These are phyloP conservation scores for Drosophila kurseongensis DNA, from an alignment of 1,140 invertebrate genomes.

Conservation along the genomic window DNA sequence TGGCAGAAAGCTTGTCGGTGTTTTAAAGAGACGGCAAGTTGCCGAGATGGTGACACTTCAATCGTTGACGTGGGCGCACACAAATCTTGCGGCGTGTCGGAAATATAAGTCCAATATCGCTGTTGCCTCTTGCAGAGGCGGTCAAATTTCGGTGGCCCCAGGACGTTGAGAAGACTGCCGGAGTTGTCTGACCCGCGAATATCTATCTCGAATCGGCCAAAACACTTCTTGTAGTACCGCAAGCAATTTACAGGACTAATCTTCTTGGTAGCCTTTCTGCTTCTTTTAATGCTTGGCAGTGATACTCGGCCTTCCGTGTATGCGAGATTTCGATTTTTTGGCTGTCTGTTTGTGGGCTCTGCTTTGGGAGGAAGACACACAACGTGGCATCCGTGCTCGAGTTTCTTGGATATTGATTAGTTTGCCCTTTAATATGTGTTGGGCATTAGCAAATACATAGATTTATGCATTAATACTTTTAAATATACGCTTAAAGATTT, in stretches of 20 bases:
- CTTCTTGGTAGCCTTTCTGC: conserved; percentile 23
- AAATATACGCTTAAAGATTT: conserved; percentile 73
- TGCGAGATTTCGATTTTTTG: conserved; percentile 67
- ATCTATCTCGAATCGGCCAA: conserved; percentile 49
- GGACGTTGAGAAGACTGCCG: no score
- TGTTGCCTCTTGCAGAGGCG: conserved; percentile 4
- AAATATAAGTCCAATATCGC: background rate
- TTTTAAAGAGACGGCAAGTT: conserved; percentile 34
- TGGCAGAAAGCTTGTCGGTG: conserved; percentile 13
- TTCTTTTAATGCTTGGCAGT: conserved; percentile 37
- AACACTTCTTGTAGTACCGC: conserved; percentile 13
- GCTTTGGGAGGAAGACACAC: conserved; percentile 9
- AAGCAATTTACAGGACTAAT: conserved; percentile 26
- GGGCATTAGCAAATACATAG: conserved; percentile 43
- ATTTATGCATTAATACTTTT: conserved; percentile 67
- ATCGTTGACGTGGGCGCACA: conserved; percentile 6
- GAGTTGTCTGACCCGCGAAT: background rate
- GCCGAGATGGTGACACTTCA: conserved; percentile 20
- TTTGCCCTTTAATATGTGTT: conserved; percentile 39
- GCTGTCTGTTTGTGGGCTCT: conserved; percentile 36
- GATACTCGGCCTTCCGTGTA: conserved; percentile 42
- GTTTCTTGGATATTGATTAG: conserved; percentile 47
- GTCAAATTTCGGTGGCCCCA: background rate
- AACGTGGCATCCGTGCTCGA: conserved; percentile 50
- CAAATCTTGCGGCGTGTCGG: conserved; percentile 23